A percentile compares a stretch with the other conserved stretches of the same genome.
These are phyloP conservation scores for Schizopygopsis malacanthus DNA, from an alignment of 2,797 vertebrate genomes.

Conservation along the genomic window DNA sequence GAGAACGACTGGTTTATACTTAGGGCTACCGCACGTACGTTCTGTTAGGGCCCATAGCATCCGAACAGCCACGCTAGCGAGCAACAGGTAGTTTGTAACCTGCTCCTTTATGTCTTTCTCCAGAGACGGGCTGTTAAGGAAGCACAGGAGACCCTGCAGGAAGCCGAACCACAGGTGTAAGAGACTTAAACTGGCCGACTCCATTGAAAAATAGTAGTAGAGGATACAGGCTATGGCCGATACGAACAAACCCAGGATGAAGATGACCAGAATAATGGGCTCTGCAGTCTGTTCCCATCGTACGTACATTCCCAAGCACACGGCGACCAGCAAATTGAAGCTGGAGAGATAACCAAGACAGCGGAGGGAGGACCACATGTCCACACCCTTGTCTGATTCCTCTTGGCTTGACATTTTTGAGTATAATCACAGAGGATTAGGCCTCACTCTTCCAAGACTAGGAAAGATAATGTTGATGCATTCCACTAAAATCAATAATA, in stretches of 20 bases:
- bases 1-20: slow-evolving; percentile 84
- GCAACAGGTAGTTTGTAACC: slow-evolving; percentile 90
- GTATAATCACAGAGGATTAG: slow-evolving; percentile 70
- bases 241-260: slow-evolving; percentile 96
- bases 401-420: slow-evolving; percentile 83
- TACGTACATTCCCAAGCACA: slow-evolving; percentile 94
- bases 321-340: slow-evolving; percentile 88
- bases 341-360: slow-evolving; percentile 94
- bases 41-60: slow-evolving; percentile 87
- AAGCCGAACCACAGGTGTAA: slow-evolving; percentile 98
- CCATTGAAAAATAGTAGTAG: slow-evolving; percentile 98
- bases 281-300: slow-evolving; percentile 94
- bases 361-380: slow-evolving; percentile 89
- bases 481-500: background rate
- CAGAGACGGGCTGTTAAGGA: slow-evolving; percentile 89
- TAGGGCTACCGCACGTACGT: slow-evolving; percentile 86
- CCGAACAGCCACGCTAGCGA: slow-evolving; percentile 86
- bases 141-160: slow-evolving; percentile 94
- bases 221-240: slow-evolving; percentile 95
- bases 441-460: slow-evolving; percentile 11
- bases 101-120: slow-evolving; percentile 88
- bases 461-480: background rate
- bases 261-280: slow-evolving; percentile 92
- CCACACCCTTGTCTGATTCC: slow-evolving; percentile 84
- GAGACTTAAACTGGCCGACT: slow-evolving; percentile 91